These are phyloP conservation scores for Diorhabda carinulata DNA, from an alignment of 1,140 invertebrate genomes.

Conservation along the genomic window DNA sequence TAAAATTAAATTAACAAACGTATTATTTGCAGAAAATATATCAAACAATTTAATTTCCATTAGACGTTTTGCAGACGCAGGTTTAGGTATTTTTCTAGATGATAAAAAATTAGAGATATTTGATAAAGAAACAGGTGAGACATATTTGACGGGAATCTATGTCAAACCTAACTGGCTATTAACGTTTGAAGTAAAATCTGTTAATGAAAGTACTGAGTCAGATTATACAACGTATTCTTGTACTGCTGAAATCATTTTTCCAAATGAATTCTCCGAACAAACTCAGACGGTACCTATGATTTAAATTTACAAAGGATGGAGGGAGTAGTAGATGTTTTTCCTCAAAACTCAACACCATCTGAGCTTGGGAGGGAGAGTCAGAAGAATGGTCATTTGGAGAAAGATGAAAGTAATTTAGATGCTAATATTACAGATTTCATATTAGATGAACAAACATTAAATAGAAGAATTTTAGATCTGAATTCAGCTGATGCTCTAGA, in stretches of 20 bases:
- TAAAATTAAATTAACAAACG: constrained; percentile 12
- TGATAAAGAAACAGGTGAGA: constrained; percentile 11
- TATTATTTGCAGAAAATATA: constrained; percentile 8
- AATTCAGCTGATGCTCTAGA: constrained; percentile 2
- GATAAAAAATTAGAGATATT: constrained; percentile 16
- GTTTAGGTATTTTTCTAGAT: constrained; percentile 14
- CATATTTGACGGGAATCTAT: constrained; percentile 9
- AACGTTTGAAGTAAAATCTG: constrained; percentile 7
- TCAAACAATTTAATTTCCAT: constrained; percentile 15
- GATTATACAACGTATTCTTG: not conserved
- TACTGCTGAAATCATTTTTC: not conserved
- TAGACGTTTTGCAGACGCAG: constrained; percentile 17
- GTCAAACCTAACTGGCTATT: constrained; percentile 9
- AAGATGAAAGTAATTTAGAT: constrained; percentile 9
- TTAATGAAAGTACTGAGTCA: not conserved
- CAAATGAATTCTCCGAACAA: not conserved
- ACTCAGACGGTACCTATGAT: constrained; percentile 5
- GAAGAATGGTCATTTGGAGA: not conserved
- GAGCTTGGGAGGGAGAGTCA: constrained; percentile 8
- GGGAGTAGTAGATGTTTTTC: not conserved
- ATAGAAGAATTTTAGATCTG: constrained; percentile 5
- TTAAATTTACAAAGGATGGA: not conserved
- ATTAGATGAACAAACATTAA: not conserved
- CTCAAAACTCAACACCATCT: not conserved
- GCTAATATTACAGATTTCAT: not conserved